Percentiles rank a stretch among this genome's conserved stretches.
Evolutionary conservation across 2,888 invertebrate species (phyloP).

Genomic region (Oligia latruncula): DNA sequence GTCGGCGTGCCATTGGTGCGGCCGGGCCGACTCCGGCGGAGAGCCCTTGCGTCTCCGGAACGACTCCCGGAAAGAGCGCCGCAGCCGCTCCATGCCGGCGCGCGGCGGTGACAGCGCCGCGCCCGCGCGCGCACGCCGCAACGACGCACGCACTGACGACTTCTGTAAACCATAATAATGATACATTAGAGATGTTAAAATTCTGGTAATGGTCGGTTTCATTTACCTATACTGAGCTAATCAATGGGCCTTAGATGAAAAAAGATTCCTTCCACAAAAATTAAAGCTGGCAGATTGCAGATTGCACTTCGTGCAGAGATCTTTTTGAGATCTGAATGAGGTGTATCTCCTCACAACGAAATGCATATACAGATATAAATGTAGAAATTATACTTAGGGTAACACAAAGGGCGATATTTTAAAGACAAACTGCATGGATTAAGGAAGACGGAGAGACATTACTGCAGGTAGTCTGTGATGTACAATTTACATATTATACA

Average conservation of each 20-base stretch:
- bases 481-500: background rate
- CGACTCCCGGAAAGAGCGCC: constrained; percentile 97
- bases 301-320: background rate
- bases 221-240: background rate
- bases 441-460: background rate
- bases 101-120: constrained; percentile 88
- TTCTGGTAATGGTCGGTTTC: background rate
- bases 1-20: constrained; percentile 99
- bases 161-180: constrained; percentile 76
- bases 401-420: background rate
- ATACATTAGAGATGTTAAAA: constrained; percentile 14
- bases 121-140: constrained; percentile 87
- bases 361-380: background rate
- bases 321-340: background rate
- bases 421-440: background rate
- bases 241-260: background rate
- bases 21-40: constrained; percentile 97
- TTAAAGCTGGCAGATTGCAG: background rate
- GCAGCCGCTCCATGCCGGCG: constrained; percentile 95
- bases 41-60: constrained; percentile 97
- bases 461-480: background rate
- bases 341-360: background rate
- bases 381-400: background rate
- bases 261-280: background rate
- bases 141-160: constrained; percentile 87